phyloP scores from a whole-genome alignment of 2,888 invertebrate genomes.

The Tetropium fuscum region DNA sequence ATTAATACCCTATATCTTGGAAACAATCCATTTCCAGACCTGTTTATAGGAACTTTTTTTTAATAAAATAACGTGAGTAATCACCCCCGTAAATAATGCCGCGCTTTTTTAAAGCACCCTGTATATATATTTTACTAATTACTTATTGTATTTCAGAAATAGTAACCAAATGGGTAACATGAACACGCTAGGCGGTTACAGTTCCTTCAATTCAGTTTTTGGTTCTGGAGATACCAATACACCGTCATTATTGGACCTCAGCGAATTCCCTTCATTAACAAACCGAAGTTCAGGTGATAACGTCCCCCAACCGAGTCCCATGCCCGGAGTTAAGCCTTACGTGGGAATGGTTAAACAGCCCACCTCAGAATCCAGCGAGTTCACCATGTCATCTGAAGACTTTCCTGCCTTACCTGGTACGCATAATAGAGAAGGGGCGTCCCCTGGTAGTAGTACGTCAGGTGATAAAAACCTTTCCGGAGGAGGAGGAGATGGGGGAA shows the following conservation, averaged over 20 bases:
- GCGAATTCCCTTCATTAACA: conserved; percentile 93
- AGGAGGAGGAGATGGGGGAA: conserved; percentile 53
- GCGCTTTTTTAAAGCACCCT: too few relatives aligned
- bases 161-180: conserved; percentile 71
- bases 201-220: conserved; percentile 85
- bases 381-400: conserved; percentile 99
- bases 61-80: too few relatives aligned
- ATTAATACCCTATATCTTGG: too few relatives aligned
- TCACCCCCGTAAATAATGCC: too few relatives aligned
- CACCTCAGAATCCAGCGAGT: conserved; percentile 91
- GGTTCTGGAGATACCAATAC: conserved; percentile 73
- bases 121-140: too few relatives aligned
- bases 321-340: conserved; percentile 93
- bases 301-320: conserved; percentile 84
- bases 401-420: conserved; percentile 99
- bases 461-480: conserved; percentile 50
- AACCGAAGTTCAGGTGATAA: conserved; percentile 83
- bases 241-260: conserved; percentile 89
- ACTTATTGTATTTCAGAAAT: conserved; percentile 64
- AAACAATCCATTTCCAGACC: too few relatives aligned
- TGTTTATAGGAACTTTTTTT: too few relatives aligned
- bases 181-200: conserved; percentile 74
- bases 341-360: conserved; percentile 94
- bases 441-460: conserved; percentile 68
- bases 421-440: conserved; percentile 76